Evolutionary conservation across 2,797 vertebrate species (phyloP).

Genomic region (Falco berigora): DNA sequence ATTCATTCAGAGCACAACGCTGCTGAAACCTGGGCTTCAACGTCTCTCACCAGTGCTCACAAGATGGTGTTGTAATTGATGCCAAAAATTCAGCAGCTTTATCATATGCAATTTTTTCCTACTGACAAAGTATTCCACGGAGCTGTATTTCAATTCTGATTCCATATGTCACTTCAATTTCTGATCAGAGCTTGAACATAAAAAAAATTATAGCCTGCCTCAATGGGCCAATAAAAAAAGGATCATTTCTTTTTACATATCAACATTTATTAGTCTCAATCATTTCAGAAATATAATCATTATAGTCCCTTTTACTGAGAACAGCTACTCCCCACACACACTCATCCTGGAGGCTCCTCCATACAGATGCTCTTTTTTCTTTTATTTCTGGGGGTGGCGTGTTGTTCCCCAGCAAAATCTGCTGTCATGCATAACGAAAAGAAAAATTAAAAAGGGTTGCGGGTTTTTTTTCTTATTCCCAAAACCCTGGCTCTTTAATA

Average conservation of each 20-base stretch:
- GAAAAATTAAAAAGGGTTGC: not conserved
- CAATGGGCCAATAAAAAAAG: constrained; percentile 35
- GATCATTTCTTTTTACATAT: constrained; percentile 44
- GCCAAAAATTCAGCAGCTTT: constrained; percentile 55
- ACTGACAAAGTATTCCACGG: constrained; percentile 51
- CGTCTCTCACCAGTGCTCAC: constrained; percentile 33
- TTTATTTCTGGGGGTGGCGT: not conserved
- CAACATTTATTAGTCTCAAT: constrained; percentile 56
- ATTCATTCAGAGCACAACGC: not conserved
- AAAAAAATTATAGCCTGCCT: constrained; percentile 45
- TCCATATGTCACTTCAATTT: constrained; percentile 62
- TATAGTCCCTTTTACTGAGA: not conserved
- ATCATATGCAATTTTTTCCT: not conserved
- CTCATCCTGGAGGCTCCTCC: not conserved
- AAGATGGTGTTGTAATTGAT: constrained; percentile 48
- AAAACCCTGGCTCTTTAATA: not conserved
- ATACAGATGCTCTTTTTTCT: not conserved
- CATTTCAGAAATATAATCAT: constrained; percentile 38
- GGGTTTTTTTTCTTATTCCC: not conserved
- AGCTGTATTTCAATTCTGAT: constrained; percentile 56
- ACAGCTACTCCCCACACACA: not conserved
- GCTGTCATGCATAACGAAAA: not conserved
- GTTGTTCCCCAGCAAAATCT: constrained; percentile 1
- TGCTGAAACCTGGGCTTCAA: constrained; percentile 10
- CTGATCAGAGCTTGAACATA: constrained; percentile 51